These are phyloP conservation scores for Eptesicus fuscus DNA, from an alignment of 2,113 vertebrate species.

Conservation along the genomic window DNA sequence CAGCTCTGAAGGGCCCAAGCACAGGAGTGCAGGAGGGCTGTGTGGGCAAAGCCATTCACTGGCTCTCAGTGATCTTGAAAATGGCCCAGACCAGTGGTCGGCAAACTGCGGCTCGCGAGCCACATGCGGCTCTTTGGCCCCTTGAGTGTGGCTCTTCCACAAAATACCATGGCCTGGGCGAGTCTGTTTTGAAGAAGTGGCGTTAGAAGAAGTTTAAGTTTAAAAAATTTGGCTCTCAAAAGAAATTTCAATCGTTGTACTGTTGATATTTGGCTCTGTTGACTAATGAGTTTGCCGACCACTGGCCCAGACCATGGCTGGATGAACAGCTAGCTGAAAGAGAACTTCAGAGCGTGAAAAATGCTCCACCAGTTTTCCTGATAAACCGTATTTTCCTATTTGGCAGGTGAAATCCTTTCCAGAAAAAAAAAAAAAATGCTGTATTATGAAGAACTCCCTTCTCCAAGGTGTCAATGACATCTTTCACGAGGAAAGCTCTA, in stretches of 20 bases:
- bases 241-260: no score
- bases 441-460: not conserved
- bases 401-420: not conserved
- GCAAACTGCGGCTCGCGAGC: no score
- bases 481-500: constrained; percentile 15
- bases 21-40: not conserved
- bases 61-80: constrained; percentile 20
- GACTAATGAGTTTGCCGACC: no score
- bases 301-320: not conserved
- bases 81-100: not conserved
- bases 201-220: no score
- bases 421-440: constrained; percentile 13
- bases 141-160: no score
- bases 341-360: constrained; percentile 3
- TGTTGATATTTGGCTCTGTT: no score
- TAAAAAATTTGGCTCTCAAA: no score
- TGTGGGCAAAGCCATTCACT: not conserved
- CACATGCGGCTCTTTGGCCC: no score
- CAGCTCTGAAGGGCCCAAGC: not conserved
- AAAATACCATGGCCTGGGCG: no score
- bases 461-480: not conserved
- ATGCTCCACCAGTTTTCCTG: not conserved
- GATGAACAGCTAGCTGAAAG: not conserved
- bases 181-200: no score
- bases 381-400: constrained; percentile 7